Percentiles rank a stretch among this genome's conserved stretches.
Conservation (phyloP, 2,797 vertebrate genomes). For the Carduelis carduelis region DNA sequence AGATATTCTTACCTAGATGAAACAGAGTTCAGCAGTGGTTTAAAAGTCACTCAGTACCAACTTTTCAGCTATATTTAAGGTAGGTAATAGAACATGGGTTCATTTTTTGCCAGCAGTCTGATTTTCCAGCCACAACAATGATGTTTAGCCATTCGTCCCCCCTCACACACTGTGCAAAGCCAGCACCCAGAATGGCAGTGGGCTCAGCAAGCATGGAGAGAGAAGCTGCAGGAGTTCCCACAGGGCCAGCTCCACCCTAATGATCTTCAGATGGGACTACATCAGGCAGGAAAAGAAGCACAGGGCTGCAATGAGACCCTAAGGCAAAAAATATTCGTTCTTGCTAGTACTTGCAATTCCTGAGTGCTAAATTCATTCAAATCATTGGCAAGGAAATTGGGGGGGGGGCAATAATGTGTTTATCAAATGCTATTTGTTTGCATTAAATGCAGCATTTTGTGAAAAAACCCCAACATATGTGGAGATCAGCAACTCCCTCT, state of each 20-base stretch:
- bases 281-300: neutral
- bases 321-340: neutral
- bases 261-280: neutral
- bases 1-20: neutral
- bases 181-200: neutral
- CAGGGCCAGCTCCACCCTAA: neutral
- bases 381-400: neutral
- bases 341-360: neutral
- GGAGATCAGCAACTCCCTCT: neutral
- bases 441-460: neutral
- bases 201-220: fast-evolving
- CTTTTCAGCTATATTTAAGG: neutral
- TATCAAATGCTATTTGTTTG: neutral
- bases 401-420: neutral
- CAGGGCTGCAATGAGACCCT: neutral
- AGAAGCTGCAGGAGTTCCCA: neutral
- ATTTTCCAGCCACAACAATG: neutral
- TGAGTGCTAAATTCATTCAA: neutral
- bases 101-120: neutral
- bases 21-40: neutral
- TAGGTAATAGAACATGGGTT: neutral
- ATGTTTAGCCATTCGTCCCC: neutral
- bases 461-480: fast-evolving
- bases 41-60: neutral
- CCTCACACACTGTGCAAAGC: fast-evolving